Percentiles rank a stretch among this genome's conserved stretches.
Evolutionary conservation across 37 sponge, comb jelly and placozoan species (phyloP).

Genomic region (Halichondria panicea): DNA sequence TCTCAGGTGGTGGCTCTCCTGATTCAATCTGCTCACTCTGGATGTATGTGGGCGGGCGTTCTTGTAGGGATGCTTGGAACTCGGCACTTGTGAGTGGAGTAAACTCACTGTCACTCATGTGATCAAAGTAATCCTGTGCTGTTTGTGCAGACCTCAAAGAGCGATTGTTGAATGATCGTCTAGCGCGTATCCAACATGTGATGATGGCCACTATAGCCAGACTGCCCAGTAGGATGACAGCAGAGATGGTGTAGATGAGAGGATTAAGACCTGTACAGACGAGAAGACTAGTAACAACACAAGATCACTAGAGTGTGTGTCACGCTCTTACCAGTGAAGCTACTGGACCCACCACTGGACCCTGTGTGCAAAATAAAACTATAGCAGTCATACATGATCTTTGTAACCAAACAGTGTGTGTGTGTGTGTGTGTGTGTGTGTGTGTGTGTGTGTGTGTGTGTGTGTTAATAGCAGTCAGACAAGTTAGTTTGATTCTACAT

Average conservation of each 20-base stretch:
- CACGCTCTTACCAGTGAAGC: too few species aligned
- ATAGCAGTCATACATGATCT: too few species aligned
- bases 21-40: slow-evolving; percentile 76
- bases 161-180: slow-evolving; percentile 42
- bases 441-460: too few species aligned
- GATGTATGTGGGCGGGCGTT: slow-evolving; percentile 76
- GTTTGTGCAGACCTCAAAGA: slow-evolving; percentile 15
- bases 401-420: too few species aligned
- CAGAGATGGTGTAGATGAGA: slow-evolving; percentile 72
- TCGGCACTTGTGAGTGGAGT: slow-evolving; percentile 74
- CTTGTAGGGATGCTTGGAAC: slow-evolving; percentile 61
- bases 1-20: too few species aligned
- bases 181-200: slow-evolving; percentile 75
- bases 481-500: too few species aligned
- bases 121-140: slow-evolving; percentile 73
- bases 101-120: slow-evolving; percentile 66
- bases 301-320: too few species aligned
- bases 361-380: too few species aligned
- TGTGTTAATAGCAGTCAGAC: too few species aligned
- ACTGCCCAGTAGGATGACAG: slow-evolving; percentile 68
- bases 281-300: too few species aligned
- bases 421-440: too few species aligned
- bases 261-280: slow-evolving; percentile 86
- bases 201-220: slow-evolving; percentile 68
- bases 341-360: too few species aligned